Evolutionary conservation across 2,113 vertebrate species (phyloP), one percentile per base, ranked within the genome.

Genomic region (Bubo blakistoni): DNA sequence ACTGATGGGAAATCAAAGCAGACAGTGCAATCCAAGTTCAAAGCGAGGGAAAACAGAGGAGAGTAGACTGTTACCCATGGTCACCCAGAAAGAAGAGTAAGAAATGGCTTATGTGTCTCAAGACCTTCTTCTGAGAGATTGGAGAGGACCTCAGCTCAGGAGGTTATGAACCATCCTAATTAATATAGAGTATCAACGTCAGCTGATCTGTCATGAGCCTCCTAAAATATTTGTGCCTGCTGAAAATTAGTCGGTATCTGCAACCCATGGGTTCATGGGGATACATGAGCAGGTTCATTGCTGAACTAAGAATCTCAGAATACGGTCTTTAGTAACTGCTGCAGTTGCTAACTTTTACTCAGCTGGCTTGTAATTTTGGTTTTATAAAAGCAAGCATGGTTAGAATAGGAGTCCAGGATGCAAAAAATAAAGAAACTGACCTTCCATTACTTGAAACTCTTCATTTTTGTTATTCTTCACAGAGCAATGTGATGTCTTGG

Each of bases 281-380:
- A 16, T 19, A 47, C 20, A 30, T 3, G 5, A 73, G 24, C 6
- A 77, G 16, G 16, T 40, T 77, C 42, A 61, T 36, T 70, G 51
- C 19, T 65, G 51, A 69, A 59, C 6, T 40, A 38, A 67, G 29
- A 55, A 38, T 54, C n/a, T 84, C 26, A n/a, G 51, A 86, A 63
- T 30, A 16, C 14, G n/a, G 11, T 18, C 25, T 30, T 83, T 51
- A 54, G 24, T 19, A 54, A 44, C 34, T 32, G 17, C 25, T 27
- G 82, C 63, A 81, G 18, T 77, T 92, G 78, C 46, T 81, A 86
- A 83, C 44, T 93, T 97, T 90, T 95, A 94, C 71, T 96, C 38
- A 94, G 17, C 57, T 94, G 42, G 46, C 71, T 96, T 92, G 32
- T 94, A 93, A 86, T 95, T 94, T 65, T 24, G 57, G 27, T 71